Evolutionary conservation across 2,797 vertebrate genomes (phyloP).

Genomic region (Notamacropus eugenii): DNA sequence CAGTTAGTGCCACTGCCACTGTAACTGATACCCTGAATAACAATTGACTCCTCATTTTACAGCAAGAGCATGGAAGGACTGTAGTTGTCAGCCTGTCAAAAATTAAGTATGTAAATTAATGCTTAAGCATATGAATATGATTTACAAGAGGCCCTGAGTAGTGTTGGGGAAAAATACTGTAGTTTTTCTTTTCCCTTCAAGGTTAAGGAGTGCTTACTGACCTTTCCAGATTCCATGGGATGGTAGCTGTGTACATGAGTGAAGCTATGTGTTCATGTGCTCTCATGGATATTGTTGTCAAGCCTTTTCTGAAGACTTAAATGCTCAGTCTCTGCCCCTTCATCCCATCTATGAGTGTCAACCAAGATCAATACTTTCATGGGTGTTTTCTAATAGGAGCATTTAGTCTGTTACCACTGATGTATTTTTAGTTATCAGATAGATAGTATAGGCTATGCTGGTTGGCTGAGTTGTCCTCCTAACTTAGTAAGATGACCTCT

Average conservation of each 20-base stretch:
- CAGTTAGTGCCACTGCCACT: slow-evolving; percentile 89
- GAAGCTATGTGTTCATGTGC: neutral
- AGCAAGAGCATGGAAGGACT: slow-evolving; percentile 81
- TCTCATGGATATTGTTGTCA: slow-evolving; percentile 34
- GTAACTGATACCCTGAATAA: slow-evolving; percentile 92
- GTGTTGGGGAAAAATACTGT: slow-evolving; percentile 72
- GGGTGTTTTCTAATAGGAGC: slow-evolving; percentile 67
- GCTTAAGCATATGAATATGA: slow-evolving; percentile 84
- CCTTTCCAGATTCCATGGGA: slow-evolving; percentile 72
- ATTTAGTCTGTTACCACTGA: slow-evolving; percentile 33
- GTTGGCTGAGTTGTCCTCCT: neutral
- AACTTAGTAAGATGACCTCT: neutral
- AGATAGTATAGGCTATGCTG: neutral
- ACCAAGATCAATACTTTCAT: slow-evolving; percentile 68
- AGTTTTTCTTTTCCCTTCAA: slow-evolving; percentile 78
- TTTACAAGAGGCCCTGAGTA: slow-evolving; percentile 80
- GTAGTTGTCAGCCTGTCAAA: slow-evolving; percentile 85
- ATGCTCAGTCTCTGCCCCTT: slow-evolving; percentile 49
- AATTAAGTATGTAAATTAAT: slow-evolving; percentile 90
- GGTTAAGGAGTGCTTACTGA: slow-evolving; percentile 82
- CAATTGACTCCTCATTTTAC: slow-evolving; percentile 89
- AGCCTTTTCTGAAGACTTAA: slow-evolving; percentile 58
- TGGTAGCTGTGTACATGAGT: neutral
- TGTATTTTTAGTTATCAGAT: slow-evolving; percentile 18
- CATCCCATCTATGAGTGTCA: slow-evolving; percentile 73